Evolutionary conservation across 2,797 vertebrate species (phyloP).

Genomic region (Eurystomus glaucurus): DNA sequence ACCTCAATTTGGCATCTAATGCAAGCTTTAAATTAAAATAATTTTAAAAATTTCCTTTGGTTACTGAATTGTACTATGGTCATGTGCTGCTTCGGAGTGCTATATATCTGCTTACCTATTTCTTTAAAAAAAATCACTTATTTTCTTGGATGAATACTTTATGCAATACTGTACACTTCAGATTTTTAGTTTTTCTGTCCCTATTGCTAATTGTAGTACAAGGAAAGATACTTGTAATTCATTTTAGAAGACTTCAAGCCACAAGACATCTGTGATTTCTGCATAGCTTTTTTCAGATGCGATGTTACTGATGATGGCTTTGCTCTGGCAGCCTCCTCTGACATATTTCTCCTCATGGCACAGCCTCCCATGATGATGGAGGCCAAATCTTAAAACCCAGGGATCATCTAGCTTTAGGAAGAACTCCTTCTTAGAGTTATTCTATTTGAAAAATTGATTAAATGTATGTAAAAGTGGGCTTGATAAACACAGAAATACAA

Average conservation of each 20-base stretch:
- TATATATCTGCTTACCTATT: not conserved
- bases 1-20: not conserved
- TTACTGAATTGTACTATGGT: not conserved
- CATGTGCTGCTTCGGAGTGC: not conserved
- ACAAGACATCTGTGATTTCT: not conserved
- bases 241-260: not conserved
- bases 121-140: not conserved
- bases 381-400: not conserved
- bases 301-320: not conserved
- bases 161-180: not conserved
- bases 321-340: not conserved
- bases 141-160: not conserved
- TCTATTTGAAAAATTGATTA: not conserved
- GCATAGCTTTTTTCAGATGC: not conserved
- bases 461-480: not conserved
- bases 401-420: not conserved
- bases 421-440: not conserved
- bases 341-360: not conserved
- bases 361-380: fast-evolving
- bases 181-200: not conserved
- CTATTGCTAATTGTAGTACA: not conserved
- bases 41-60: not conserved
- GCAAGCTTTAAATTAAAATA: not conserved
- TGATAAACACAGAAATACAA: not conserved
- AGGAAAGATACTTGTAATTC: not conserved